These are phyloP conservation scores for Varecia variegata DNA, from an alignment of 2,797 vertebrate genomes.

Conservation along the genomic window DNA sequence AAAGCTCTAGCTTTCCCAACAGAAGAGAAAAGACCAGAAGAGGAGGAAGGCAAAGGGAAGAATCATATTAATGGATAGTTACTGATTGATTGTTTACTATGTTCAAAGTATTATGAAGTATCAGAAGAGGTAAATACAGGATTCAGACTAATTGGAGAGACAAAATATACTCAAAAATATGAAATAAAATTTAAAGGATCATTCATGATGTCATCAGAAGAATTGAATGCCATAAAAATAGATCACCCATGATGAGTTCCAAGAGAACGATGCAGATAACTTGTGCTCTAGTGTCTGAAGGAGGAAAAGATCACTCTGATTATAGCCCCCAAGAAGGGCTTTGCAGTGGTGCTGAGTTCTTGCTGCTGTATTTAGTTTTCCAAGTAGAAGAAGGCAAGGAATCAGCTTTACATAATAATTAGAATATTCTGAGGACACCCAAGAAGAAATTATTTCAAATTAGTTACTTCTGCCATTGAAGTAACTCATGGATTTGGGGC, in stretches of 20 bases:
- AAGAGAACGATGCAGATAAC: not conserved
- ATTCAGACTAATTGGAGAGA: constrained; percentile 4
- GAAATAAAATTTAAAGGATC: not conserved
- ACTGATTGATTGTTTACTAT: not conserved
- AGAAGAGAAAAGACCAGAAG: not conserved
- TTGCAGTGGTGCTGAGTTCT: not conserved
- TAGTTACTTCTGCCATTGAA: not conserved
- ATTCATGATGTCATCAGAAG: not conserved
- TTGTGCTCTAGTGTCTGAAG: not conserved
- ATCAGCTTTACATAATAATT: not conserved
- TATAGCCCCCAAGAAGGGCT: not conserved
- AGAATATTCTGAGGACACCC: not conserved
- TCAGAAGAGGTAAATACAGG: not conserved
- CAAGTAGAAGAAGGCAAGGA: not conserved
- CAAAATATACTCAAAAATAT: not conserved
- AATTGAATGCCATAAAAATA: not conserved
- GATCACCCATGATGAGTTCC: not conserved
- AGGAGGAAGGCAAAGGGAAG: not conserved
- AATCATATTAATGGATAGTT: not conserved
- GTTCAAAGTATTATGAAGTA: not conserved
- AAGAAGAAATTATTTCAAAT: not conserved
- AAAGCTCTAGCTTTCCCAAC: not conserved
- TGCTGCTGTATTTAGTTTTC: not conserved
- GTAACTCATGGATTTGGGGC: not conserved
- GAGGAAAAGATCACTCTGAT: not conserved